Evolutionary conservation across 2,888 invertebrate genomes (phyloP).

Genomic region (Nomada fabriciana): DNA sequence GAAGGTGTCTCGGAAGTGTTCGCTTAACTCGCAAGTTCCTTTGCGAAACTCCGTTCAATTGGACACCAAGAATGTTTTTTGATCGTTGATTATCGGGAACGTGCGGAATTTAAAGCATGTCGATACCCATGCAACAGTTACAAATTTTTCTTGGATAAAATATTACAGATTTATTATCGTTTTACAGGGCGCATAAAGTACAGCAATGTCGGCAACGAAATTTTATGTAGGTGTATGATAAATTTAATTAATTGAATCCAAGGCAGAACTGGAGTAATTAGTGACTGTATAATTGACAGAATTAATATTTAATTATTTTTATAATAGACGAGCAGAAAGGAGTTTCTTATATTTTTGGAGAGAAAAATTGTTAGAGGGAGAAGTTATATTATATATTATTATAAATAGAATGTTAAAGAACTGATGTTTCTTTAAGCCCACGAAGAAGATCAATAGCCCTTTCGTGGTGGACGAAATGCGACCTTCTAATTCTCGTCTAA

Average conservation of each 20-base stretch:
- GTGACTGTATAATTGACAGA: background rate
- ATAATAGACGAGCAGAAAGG: background rate
- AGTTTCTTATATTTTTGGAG: too few species aligned
- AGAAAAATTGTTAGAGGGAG: background rate
- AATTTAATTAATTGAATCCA: too few species aligned
- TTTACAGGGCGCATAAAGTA: background rate
- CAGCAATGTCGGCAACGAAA: background rate
- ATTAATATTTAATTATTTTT: background rate
- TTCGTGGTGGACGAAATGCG: constrained; percentile 56
- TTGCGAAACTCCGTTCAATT: constrained; percentile 44
- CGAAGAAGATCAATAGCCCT: constrained; percentile 38
- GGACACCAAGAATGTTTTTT: constrained; percentile 28
- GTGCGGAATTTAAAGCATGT: background rate
- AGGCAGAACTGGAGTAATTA: too few species aligned
- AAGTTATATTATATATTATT: too few species aligned
- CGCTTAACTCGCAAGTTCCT: constrained; percentile 54
- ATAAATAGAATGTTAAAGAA: background rate
- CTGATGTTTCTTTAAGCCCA: background rate
- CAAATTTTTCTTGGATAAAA: background rate
- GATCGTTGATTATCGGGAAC: background rate
- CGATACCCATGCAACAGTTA: background rate
- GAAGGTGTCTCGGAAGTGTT: constrained; percentile 59
- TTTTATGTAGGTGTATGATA: too few species aligned
- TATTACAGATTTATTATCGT: background rate
- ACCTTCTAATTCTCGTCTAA: constrained; percentile 78